Percentiles rank a stretch among this genome's conserved stretches.
phyloP scores from a whole-genome alignment of 2,888 invertebrate species.

The Parnassius glacialis region DNA sequence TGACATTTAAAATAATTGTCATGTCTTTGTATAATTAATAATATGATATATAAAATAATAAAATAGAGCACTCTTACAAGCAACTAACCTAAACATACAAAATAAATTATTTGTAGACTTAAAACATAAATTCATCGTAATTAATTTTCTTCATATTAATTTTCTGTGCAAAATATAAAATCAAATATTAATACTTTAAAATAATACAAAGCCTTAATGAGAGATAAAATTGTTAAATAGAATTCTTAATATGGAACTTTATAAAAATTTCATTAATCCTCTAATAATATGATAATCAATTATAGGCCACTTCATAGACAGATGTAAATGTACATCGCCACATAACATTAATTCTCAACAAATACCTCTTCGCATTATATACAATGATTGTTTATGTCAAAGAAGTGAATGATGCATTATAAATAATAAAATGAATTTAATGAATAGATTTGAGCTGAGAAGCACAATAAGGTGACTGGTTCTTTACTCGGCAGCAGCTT shows the following conservation, averaged over 20 bases:
- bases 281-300: conserved; percentile 53
- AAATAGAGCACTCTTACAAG: conserved; percentile 35
- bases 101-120: conserved; percentile 35
- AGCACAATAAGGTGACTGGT: conserved; percentile 50
- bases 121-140: conserved; percentile 43
- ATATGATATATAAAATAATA: conserved; percentile 12
- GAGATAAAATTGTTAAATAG: conserved; percentile 65
- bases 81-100: conserved; percentile 28
- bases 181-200: conserved; percentile 69
- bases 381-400: conserved; percentile 71
- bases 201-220: conserved; percentile 68
- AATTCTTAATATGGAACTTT: conserved; percentile 66
- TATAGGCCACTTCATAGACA: conserved; percentile 70
- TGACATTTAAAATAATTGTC: conserved; percentile 32
- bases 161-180: conserved; percentile 37
- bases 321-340: conserved; percentile 57
- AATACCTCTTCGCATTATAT: conserved; percentile 66
- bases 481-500: conserved; percentile 59
- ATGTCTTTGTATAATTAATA: conserved; percentile 25
- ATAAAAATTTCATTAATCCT: conserved; percentile 59
- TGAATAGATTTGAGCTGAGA: conserved; percentile 73
- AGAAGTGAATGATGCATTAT: conserved; percentile 64
- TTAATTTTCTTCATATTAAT: too few relatives aligned
- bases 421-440: conserved; percentile 66
- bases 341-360: conserved; percentile 64